Evolutionary conservation across 2,797 vertebrate species (phyloP).

Genomic region (Argyrosomus regius): DNA sequence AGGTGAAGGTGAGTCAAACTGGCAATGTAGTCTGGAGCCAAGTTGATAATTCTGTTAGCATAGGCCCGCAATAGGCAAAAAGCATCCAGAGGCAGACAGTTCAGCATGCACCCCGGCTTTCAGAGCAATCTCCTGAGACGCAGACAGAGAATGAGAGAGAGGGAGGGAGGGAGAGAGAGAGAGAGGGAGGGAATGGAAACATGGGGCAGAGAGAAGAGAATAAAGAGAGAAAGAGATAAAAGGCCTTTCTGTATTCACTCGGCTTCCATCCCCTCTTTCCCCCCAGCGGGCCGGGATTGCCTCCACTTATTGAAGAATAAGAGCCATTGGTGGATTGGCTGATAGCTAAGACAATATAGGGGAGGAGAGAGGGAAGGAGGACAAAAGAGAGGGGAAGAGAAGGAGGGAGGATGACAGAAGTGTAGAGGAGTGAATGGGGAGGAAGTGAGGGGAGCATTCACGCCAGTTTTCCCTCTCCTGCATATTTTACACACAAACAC

Average conservation of each 20-base stretch:
- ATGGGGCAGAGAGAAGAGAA: conserved; percentile 66
- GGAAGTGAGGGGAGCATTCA: conserved; percentile 32
- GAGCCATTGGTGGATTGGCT: conserved; percentile 65
- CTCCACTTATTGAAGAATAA: conserved; percentile 75
- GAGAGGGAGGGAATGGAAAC: conserved; percentile 54
- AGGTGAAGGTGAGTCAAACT: conserved; percentile 68
- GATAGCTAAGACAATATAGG: conserved; percentile 74
- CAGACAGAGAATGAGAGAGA: conserved; percentile 36
- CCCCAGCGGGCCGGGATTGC: conserved; percentile 60
- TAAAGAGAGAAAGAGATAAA: conserved; percentile 76
- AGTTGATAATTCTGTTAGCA: conserved; percentile 75
- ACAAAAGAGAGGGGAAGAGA: conserved; percentile 40
- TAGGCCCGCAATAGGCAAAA: conserved; percentile 39
- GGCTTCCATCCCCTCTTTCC: conserved; percentile 56
- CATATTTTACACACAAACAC: conserved; percentile 51
- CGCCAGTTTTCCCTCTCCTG: conserved; percentile 20
- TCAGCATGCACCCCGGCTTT: conserved; percentile 62
- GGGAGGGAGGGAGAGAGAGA: conserved; percentile 30
- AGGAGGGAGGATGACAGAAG: conserved; percentile 25
- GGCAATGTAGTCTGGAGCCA: conserved; percentile 36
- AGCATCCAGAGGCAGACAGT: conserved; percentile 2
- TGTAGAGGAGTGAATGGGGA: conserved; percentile 20
- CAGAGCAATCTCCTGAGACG: conserved; percentile 65
- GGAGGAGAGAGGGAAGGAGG: conserved; percentile 59
- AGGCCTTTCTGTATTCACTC: conserved; percentile 73